Conservation (phyloP, 1,140 invertebrate genomes). For the Portunus trituberculatus region DNA sequence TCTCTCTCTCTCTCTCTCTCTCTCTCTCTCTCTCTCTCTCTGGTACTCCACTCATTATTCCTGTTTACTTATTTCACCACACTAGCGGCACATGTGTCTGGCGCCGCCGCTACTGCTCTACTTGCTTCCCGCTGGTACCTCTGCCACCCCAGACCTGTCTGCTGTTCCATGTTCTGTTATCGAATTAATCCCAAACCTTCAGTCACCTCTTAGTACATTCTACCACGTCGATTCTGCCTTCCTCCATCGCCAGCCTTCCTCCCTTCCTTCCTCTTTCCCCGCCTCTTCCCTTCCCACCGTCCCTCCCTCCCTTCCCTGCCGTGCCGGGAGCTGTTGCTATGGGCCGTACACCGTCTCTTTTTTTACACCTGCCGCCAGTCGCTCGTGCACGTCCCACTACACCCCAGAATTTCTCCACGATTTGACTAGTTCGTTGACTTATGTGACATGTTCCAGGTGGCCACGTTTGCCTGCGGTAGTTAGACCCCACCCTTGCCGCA, state of each 20-base stretch:
- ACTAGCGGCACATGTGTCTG: neutral
- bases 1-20: constrained; percentile 56
- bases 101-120: neutral
- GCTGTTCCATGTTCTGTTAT: neutral
- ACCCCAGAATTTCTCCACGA: neutral
- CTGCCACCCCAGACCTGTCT: neutral
- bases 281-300: neutral
- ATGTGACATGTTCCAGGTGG: neutral
- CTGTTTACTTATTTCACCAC: constrained; percentile 27
- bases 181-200: neutral
- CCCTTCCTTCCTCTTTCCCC: neutral
- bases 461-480: neutral
- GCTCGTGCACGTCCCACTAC: neutral
- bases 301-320: neutral
- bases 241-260: constrained; percentile 4
- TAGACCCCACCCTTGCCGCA: neutral
- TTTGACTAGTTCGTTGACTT: neutral
- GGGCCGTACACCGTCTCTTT: neutral
- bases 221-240: neutral
- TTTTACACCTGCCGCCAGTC: constrained; percentile 8
- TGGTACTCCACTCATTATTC: neutral
- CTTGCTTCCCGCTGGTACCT: neutral
- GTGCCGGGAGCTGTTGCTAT: constrained; percentile 17
- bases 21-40: neutral
- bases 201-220: neutral